Evolutionary conservation across 2,888 invertebrate genomes (phyloP).

Genomic region (Chironomus riparius): DNA sequence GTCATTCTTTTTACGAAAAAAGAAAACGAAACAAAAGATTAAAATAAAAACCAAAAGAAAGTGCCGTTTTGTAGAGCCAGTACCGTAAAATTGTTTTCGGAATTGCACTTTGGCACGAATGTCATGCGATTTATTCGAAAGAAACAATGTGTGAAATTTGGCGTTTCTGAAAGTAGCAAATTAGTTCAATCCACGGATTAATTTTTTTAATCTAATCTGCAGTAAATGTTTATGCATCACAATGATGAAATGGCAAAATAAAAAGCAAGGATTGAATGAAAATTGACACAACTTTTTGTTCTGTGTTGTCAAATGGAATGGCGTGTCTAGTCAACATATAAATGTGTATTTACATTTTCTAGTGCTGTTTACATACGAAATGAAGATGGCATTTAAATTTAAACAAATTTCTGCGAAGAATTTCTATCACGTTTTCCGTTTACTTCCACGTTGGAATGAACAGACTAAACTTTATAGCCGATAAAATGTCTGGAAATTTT

Average conservation of each 20-base stretch:
- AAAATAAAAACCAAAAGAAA: conserved; percentile 2
- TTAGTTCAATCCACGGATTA: background rate
- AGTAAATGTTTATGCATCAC: background rate
- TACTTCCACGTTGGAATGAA: too few relatives aligned
- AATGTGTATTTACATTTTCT: background rate
- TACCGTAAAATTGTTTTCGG: background rate
- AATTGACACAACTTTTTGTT: background rate
- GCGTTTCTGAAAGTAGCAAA: background rate
- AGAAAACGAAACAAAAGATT: background rate
- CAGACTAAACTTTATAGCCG: too few relatives aligned
- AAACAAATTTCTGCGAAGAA: too few relatives aligned
- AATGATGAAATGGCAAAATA: too few relatives aligned
- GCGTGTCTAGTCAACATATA: conserved; percentile 13
- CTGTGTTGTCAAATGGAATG: background rate
- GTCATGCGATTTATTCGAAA: background rate
- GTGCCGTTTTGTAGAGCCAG: conserved; percentile 11
- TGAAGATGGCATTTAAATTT: too few relatives aligned
- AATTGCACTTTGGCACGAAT: conserved; percentile 17
- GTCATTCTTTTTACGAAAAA: background rate
- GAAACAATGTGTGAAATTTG: background rate
- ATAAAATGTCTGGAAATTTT: too few relatives aligned
- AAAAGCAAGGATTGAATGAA: too few relatives aligned
- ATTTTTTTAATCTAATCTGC: background rate
- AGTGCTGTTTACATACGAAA: too few relatives aligned
- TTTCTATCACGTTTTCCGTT: too few relatives aligned